Conservation (phyloP, 2,888 invertebrate genomes). For the Cantharis rustica region DNA sequence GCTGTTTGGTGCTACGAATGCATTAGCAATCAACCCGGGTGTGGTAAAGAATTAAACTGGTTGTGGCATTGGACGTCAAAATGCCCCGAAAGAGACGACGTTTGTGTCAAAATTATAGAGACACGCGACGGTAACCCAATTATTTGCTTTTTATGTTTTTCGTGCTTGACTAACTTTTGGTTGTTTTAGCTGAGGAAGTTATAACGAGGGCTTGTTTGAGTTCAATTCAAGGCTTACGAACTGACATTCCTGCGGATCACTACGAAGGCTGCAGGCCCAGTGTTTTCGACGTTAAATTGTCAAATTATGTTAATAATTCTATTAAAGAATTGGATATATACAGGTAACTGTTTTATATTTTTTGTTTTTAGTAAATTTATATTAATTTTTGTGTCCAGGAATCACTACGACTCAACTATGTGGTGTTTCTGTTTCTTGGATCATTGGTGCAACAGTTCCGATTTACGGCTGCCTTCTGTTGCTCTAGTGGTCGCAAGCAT, state of each 20-base stretch:
- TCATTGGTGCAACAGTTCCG: conserved; percentile 75
- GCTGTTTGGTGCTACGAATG: conserved; percentile 88
- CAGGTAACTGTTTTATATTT: conserved; percentile 57
- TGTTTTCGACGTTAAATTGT: conserved; percentile 77
- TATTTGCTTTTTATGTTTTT: conserved; percentile 1
- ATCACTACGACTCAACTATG: conserved; percentile 78
- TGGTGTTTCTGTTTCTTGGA: conserved; percentile 93
- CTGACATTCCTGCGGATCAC: conserved; percentile 88
- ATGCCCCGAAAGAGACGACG: conserved; percentile 83
- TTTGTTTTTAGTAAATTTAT: conserved; percentile 2
- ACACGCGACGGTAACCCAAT: conserved; percentile 73
- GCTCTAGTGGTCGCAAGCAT: conserved; percentile 7
- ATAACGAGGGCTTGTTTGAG: conserved; percentile 88
- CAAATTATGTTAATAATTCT: conserved; percentile 85
- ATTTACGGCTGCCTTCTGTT: conserved; percentile 34
- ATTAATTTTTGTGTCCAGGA: conserved; percentile 59
- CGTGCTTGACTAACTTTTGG: background rate
- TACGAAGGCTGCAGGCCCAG: conserved; percentile 89
- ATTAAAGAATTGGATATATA: conserved; percentile 85
- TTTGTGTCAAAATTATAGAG: conserved; percentile 89
- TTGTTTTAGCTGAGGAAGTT: conserved; percentile 69
- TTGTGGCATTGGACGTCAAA: conserved; percentile 74
- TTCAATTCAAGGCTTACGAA: conserved; percentile 74
- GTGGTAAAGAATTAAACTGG: conserved; percentile 85
- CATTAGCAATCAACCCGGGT: conserved; percentile 87